Evolutionary conservation across 2,797 vertebrate genomes (phyloP).

Genomic region (Tolypeutes matacus): DNA sequence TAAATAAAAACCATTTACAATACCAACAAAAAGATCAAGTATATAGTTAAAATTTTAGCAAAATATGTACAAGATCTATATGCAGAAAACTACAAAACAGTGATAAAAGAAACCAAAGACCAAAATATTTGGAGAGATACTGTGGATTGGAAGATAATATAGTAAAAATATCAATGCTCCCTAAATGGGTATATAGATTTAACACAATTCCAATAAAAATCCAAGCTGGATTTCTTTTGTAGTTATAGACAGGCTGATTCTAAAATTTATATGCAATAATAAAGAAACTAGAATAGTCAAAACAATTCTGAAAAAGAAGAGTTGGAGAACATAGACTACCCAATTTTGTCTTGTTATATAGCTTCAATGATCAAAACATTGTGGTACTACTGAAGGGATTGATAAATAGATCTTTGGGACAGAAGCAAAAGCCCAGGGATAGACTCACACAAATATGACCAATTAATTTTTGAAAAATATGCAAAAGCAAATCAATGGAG

Average conservation of each 20-base stretch:
- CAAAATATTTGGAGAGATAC: not conserved
- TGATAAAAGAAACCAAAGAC: constrained; percentile 28
- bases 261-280: constrained; percentile 7
- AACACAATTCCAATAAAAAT: not conserved
- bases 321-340: not conserved
- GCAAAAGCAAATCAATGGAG: constrained; percentile 8
- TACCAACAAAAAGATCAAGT: not conserved
- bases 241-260: not conserved
- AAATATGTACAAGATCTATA: not conserved
- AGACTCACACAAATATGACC: not conserved
- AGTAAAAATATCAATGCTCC: not conserved
- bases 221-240: not conserved
- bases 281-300: constrained; percentile 1
- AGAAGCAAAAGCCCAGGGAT: not conserved
- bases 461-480: not conserved
- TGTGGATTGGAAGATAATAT: not conserved
- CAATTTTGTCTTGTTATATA: not conserved
- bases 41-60: not conserved
- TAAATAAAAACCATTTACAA: not conserved
- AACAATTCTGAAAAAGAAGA: not conserved
- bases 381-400: not conserved
- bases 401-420: not conserved
- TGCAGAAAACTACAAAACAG: not conserved
- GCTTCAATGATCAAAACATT: not conserved
- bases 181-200: not conserved